These are phyloP conservation scores for Incurvaria masculella DNA, from an alignment of 2,888 invertebrate genomes.

Conservation along the genomic window DNA sequence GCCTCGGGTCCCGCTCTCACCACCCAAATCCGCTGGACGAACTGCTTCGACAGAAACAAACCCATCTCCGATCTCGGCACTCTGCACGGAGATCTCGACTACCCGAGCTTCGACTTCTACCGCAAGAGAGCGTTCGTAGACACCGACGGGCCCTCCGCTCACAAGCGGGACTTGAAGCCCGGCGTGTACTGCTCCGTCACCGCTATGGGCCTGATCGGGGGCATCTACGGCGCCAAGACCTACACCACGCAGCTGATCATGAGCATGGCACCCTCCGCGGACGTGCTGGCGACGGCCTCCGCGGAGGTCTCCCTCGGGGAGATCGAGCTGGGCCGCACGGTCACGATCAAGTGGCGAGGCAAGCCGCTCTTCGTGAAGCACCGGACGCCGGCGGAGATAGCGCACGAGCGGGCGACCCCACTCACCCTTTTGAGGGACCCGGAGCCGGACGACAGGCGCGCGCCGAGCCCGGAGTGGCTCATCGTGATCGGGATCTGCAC, in stretches of 20 bases:
- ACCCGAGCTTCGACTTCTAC: constrained; percentile 36
- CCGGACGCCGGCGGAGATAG: constrained; percentile 64
- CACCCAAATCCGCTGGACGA: too few species aligned
- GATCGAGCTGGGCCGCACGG: constrained; percentile 63
- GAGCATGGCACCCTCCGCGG: constrained; percentile 65
- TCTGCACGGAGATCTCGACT: constrained; percentile 36
- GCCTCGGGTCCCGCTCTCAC: too few species aligned
- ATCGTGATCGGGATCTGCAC: constrained; percentile 79
- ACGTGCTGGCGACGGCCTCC: constrained; percentile 72
- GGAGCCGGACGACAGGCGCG: constrained; percentile 62
- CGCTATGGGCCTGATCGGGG: constrained; percentile 53
- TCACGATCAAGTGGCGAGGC: constrained; percentile 75
- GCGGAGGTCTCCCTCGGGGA: constrained; percentile 70
- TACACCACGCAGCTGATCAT: constrained; percentile 52
- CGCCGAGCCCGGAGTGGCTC: constrained; percentile 68
- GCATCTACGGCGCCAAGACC: constrained; percentile 61
- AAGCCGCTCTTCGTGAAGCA: constrained; percentile 79
- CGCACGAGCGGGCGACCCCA: constrained; percentile 56
- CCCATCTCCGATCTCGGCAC: too few species aligned
- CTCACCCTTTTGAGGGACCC: constrained; percentile 66
- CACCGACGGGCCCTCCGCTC: constrained; percentile 31
- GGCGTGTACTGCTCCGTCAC: constrained; percentile 50
- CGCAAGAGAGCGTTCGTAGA: constrained; percentile 35
- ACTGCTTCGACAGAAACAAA: too few species aligned
- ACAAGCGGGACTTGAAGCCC: constrained; percentile 30